Percentiles rank a stretch among this genome's conserved stretches.
phyloP scores from a whole-genome alignment of 2,113 vertebrate genomes.

The Lophochroa leadbeateri region DNA sequence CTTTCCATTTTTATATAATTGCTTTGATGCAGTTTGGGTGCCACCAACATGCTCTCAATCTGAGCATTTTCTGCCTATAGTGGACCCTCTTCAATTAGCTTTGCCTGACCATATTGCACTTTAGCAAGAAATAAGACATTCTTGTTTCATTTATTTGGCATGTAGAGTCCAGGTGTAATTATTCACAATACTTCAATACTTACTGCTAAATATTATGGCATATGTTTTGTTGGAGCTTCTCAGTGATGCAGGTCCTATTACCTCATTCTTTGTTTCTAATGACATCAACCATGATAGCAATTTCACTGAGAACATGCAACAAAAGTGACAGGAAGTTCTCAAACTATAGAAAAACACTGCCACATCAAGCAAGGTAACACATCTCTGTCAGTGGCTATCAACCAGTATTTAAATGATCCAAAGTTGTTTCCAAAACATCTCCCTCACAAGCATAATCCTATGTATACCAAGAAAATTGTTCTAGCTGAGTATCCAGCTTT shows the following conservation, averaged over 20 bases:
- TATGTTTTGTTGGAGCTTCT: not conserved
- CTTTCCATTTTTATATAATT: not conserved
- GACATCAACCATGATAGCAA: not conserved
- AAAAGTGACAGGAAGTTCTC: not conserved
- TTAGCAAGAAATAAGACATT: not conserved
- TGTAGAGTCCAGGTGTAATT: not conserved
- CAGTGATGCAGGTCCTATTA: not conserved
- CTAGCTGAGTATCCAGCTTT: not conserved
- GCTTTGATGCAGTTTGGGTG: not conserved
- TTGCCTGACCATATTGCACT: not conserved
- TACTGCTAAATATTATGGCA: not conserved
- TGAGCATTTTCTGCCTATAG: not conserved
- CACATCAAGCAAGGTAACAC: not conserved
- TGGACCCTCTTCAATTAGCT: not conserved
- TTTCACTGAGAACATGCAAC: not conserved
- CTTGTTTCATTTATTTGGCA: not conserved
- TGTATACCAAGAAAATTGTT: not conserved
- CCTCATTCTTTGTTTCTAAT: not conserved
- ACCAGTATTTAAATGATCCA: not conserved
- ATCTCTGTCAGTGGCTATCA: not conserved
- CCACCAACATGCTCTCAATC: not conserved
- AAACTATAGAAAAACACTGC: not conserved
- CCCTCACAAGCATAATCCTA: not conserved
- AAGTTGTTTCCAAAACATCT: not conserved
- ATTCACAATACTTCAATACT: not conserved